phyloP scores from a whole-genome alignment of 2,797 vertebrate species.

The Pangasius larnaudii region DNA sequence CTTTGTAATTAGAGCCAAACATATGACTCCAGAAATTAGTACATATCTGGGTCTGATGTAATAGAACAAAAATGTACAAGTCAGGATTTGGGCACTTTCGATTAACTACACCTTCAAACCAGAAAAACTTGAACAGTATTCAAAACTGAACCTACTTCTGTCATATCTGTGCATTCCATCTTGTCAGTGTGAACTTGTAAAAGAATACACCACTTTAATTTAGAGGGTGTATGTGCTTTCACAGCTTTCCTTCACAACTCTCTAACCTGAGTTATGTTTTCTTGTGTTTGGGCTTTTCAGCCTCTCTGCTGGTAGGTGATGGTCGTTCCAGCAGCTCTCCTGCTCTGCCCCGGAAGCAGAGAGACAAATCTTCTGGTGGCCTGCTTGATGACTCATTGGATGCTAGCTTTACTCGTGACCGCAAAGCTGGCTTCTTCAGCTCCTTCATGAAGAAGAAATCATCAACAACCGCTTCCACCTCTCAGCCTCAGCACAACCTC shows the following conservation, averaged over 20 bases:
- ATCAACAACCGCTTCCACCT: conserved; percentile 69
- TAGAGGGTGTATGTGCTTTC: not conserved
- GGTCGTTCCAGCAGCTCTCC: conserved; percentile 83
- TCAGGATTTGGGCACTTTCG: not conserved
- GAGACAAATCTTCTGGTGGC: conserved; percentile 93
- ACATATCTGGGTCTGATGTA: not conserved
- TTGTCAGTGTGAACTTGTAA: not conserved
- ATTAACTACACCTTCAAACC: not conserved
- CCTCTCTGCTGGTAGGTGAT: conserved; percentile 71
- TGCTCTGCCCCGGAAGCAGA: conserved; percentile 92
- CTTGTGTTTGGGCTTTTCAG: conserved; percentile 69
- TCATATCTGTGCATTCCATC: not conserved
- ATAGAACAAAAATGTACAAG: not conserved
- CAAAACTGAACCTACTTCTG: not conserved
- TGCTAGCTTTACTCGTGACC: conserved; percentile 91
- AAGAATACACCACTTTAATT: not conserved
- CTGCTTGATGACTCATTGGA: conserved; percentile 90
- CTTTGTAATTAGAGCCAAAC: not conserved
- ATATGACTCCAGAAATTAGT: not conserved
- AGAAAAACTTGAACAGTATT: not conserved
- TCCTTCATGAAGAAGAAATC: conserved; percentile 98
- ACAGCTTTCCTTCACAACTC: not conserved
- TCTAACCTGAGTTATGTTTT: conserved; percentile 39
- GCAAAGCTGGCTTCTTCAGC: conserved; percentile 98
- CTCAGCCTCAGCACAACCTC: conserved; percentile 83